These are phyloP conservation scores for Mustela nigripes DNA, from an alignment of 2,113 vertebrate genomes.

Conservation along the genomic window DNA sequence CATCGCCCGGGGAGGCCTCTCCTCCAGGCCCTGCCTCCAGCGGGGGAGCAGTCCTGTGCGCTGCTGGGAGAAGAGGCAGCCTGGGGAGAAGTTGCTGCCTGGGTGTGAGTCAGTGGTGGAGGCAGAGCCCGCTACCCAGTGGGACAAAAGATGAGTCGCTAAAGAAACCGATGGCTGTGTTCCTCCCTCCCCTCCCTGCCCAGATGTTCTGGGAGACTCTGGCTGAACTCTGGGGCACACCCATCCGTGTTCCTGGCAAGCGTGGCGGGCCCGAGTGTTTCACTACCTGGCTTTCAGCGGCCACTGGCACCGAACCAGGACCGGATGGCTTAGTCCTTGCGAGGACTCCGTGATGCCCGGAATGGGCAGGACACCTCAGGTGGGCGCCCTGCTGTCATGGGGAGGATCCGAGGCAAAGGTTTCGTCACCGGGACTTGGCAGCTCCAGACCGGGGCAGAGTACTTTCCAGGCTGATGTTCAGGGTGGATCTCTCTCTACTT, in stretches of 20 bases:
- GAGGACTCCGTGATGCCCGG: not conserved
- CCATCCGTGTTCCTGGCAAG: constrained; percentile 59
- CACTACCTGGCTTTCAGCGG: not conserved
- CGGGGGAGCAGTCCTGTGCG: not conserved
- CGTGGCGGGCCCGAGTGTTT: not conserved
- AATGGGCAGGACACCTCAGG: not conserved
- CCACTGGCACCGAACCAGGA: not conserved
- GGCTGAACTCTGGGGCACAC: constrained; percentile 71
- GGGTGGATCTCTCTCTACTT: constrained; percentile 64
- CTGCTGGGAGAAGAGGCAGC: not conserved
- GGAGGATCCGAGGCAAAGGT: not conserved
- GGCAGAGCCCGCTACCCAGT: not conserved
- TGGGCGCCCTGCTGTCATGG: not conserved
- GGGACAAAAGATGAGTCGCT: constrained; percentile 57
- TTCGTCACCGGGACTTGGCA: constrained; percentile 6
- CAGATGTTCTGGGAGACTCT: constrained; percentile 74
- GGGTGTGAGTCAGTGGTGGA: constrained; percentile 57
- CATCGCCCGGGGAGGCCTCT: rapidly evolving
- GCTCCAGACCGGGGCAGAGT: not conserved
- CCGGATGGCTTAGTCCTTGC: rapidly evolving
- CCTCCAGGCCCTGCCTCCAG: no score
- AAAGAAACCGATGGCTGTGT: not conserved
- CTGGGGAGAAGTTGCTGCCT: not conserved
- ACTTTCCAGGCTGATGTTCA: constrained; percentile 44
- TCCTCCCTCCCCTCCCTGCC: constrained; percentile 69